phyloP scores from a whole-genome alignment of 2,113 vertebrate species.

The Bufo bufo region DNA sequence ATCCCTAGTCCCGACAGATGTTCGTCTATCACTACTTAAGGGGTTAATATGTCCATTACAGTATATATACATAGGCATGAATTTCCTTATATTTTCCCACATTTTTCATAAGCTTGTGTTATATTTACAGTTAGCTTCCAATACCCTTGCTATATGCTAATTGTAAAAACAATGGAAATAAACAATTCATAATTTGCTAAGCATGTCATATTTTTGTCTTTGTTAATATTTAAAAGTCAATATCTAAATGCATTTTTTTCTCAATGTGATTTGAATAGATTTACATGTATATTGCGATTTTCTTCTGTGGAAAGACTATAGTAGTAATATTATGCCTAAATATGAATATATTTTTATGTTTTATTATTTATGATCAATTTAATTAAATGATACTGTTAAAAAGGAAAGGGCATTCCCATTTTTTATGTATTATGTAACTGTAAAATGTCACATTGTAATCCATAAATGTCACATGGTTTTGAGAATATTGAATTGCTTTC shows the following conservation, averaged over 20 bases:
- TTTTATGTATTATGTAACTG: not conserved
- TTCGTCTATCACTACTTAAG: too few species aligned
- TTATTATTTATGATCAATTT: not conserved
- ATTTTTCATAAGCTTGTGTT: not conserved
- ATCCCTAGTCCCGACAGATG: too few species aligned
- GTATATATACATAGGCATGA: not conserved
- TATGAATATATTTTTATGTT: not conserved
- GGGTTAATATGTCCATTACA: too few species aligned
- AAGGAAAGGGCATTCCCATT: not conserved
- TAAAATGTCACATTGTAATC: not conserved
- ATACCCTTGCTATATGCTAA: not conserved
- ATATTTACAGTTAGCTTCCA: not conserved
- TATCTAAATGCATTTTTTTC: constrained; percentile 19
- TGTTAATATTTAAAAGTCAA: constrained; percentile 43
- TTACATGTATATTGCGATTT: constrained; percentile 37
- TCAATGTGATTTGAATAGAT: constrained; percentile 34
- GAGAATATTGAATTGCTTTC: not conserved
- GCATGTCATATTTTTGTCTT: constrained; percentile 1
- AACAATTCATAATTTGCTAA: not conserved
- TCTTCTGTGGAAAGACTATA: not conserved
- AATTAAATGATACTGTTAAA: not conserved
- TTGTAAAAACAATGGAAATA: not conserved
- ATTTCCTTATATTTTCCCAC: not conserved
- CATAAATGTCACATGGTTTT: not conserved
- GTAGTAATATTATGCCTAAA: not conserved